Evolutionary conservation across 2,888 invertebrate genomes (phyloP), one percentile per base, ranked within the genome.

Genomic region (Morpho helenor): DNA sequence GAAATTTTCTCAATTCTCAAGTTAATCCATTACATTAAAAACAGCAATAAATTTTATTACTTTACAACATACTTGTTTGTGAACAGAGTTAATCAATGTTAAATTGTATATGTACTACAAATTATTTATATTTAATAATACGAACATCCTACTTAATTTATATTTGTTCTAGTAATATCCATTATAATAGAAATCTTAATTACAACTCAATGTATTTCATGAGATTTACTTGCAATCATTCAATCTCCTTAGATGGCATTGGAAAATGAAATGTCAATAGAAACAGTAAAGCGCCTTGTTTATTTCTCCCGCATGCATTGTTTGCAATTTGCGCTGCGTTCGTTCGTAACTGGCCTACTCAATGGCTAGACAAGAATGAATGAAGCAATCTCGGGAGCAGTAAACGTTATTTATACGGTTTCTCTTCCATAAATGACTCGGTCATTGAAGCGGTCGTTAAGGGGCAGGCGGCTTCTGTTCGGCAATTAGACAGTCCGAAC

Each of bases 301-400:
- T 79, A 82, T 82, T 49, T 77, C 73, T 70, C 65, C 65, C 73
- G 68, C 78, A 75, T 74, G 78, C 70, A 77, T 82, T 81, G 79
- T 80, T 77, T 71, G 75, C 79, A 76, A 80, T 80, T 79, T 77
- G 78, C 77, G 71, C 66, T 61, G 70, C 71, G 73, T 72, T 72
- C 70, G 66, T 71, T 61, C 66, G 71, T 71, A 76, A 69, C 73
- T 68, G 67, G 74, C 77, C 79, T 80, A 73, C 80, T 84, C 82
- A 86, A 87, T 84, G 78, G 73, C 72, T 72, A 68, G 73, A 79
- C 82, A 74, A 80, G 79, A 84, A 86, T 87, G 85, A 88, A 88
- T 88, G 87, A 84, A 87, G 83, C 77, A 84, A 87, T 87, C 84
- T 80, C 68, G 66, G 66, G 68, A 69, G 80, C 79, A 76, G 74